Evolutionary conservation across 2,113 vertebrate genomes (phyloP), one percentile per base, ranked within the genome.

Genomic region (Gymnarchus niloticus): DNA sequence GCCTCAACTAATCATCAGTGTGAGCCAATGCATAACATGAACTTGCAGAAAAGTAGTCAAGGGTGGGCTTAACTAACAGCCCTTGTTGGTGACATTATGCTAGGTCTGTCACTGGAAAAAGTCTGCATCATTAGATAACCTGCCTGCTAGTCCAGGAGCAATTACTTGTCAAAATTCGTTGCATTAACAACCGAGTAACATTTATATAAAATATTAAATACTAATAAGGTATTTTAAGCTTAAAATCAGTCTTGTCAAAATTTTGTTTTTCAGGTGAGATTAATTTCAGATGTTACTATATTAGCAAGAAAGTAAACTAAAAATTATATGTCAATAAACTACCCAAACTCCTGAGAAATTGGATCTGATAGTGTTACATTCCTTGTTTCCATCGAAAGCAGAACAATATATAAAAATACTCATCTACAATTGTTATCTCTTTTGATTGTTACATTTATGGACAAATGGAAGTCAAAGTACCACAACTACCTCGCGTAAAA

Each of bases 71-170:
- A 19, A 54, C 51, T 14, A 56, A 28, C 23, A 73, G 33, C 17
- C 14, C 65, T 1, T 73, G 41, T 28, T 33, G 49, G 25, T 17
- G 14, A n/a, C 48, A 54, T 54, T 48, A 41, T 37, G 65, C 65
- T 73, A 73, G 33, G 41, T 73, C 25, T 41, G 80, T 82, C 80
- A 52, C 17, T 81, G 49, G 76, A 78, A 78, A 78, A 33, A 78
- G 46, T 46, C 33, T 73, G 33, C 65, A 73, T 73, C 41, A 73
- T 49, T 44, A 80, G 44, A 44, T 81, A 51, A 48, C n/a, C 77
- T 49, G 46, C 77, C 10, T 33, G 19, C 33, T 37, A 25, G 44
- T 44, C 23, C 44, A 25, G n/a, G 48, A 80, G 44, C 76, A 49
- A 44, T 12, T 49, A 14, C 41, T 46, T 49, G 76, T 80, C 19